Conservation (phyloP, 2,888 invertebrate species). For the Hirtodrosophila histrioides region DNA sequence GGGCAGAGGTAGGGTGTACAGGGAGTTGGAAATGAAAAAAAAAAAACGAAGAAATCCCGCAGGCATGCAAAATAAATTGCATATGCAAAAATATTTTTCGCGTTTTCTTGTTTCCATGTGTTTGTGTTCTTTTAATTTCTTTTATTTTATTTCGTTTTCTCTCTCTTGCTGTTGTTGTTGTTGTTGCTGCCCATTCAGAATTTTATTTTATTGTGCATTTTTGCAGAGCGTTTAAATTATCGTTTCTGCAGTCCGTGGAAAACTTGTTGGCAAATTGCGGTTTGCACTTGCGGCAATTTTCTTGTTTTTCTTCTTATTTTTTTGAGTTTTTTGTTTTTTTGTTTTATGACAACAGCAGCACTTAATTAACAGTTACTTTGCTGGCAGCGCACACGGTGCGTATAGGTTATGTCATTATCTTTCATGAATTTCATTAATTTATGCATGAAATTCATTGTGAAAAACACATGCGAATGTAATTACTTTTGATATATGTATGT, state of each 20-base stretch:
- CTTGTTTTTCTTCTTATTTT: neutral
- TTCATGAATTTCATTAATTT: conserved; percentile 23
- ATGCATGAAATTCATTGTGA: conserved; percentile 50
- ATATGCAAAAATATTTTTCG: conserved; percentile 70
- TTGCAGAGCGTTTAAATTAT: conserved; percentile 51
- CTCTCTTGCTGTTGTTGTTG: neutral
- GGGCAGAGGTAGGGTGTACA: neutral
- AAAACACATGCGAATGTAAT: conserved; percentile 9
- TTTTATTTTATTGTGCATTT: conserved; percentile 56
- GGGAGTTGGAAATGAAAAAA: conserved; percentile 26
- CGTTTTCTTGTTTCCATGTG: conserved; percentile 38
- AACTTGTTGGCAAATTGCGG: conserved; percentile 62
- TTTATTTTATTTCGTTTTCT: neutral
- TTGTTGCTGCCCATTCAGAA: conserved; percentile 65
- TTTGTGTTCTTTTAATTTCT: conserved; percentile 15
- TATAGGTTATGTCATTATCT: conserved; percentile 53
- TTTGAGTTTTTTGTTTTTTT: neutral
- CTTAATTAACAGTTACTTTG: conserved; percentile 49
- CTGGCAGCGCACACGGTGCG: conserved; percentile 52
- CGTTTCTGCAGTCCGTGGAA: conserved; percentile 39
- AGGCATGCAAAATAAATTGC: conserved; percentile 72
- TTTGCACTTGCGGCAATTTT: conserved; percentile 41
- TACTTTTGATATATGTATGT: conserved; percentile 17
- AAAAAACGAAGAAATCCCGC: conserved; percentile 48
- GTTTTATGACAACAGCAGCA: conserved; percentile 27